These are phyloP conservation scores for Hipposideros larvatus DNA, from an alignment of 2,797 vertebrate species.

Conservation along the genomic window DNA sequence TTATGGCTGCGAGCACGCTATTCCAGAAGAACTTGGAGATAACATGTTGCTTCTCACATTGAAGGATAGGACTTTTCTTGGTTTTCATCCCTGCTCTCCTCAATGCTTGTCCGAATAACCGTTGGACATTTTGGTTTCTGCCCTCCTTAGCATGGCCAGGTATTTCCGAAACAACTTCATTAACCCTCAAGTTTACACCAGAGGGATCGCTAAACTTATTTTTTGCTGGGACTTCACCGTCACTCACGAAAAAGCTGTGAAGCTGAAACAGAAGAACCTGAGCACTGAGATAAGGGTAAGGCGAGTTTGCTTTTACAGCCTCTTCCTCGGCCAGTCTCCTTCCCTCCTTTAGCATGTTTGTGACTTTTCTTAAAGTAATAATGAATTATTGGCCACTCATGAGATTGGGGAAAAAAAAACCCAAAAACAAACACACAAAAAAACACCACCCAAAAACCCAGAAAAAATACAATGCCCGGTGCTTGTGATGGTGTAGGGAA, in stretches of 20 bases:
- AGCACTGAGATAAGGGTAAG: constrained; percentile 94
- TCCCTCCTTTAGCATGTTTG: not conserved
- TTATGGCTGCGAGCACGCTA: not conserved
- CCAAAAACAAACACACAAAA: not conserved
- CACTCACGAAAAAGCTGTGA: constrained; percentile 93
- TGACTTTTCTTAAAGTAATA: not conserved
- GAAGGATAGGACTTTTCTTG: not conserved
- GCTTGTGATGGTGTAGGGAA: not conserved
- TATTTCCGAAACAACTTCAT: constrained; percentile 93
- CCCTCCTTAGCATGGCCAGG: constrained; percentile 91
- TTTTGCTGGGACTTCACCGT: constrained; percentile 97
- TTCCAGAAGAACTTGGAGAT: not conserved
- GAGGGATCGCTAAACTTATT: constrained; percentile 92
- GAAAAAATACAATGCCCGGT: not conserved
- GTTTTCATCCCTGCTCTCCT: not conserved
- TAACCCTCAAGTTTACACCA: constrained; percentile 84
- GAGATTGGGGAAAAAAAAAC: not conserved
- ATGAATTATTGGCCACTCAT: not conserved
- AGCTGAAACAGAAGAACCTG: constrained; percentile 94
- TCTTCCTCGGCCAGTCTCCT: not conserved
- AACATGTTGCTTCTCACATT: not conserved
- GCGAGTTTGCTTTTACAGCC: not conserved
- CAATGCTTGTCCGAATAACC: not conserved
- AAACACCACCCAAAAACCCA: not conserved
- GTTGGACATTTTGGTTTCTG: constrained; percentile 47